Conservation (phyloP, 2,888 invertebrate species). For the Lissocephala sabroskyi region DNA sequence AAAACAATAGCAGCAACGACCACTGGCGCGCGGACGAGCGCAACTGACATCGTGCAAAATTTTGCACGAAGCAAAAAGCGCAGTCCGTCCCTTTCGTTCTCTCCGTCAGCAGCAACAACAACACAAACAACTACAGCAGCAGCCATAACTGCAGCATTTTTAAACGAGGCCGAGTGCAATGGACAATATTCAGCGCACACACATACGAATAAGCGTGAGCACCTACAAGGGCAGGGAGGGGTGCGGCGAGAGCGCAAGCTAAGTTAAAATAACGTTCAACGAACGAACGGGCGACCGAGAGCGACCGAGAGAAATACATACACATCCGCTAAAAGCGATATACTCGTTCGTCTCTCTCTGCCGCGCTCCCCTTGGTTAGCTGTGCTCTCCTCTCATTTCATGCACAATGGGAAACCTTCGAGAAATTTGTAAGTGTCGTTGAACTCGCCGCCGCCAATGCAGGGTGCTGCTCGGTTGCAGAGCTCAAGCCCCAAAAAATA, state of each 20-base stretch:
- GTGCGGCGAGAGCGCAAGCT: neutral
- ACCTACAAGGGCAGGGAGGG: neutral
- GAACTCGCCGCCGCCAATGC: constrained; percentile 45
- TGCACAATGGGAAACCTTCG: constrained; percentile 71
- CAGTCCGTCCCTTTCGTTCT: no score
- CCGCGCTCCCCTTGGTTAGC: neutral
- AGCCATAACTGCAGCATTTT: constrained; percentile 17
- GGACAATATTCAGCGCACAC: constrained; percentile 68
- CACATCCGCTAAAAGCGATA: neutral
- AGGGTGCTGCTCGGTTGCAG: constrained; percentile 26
- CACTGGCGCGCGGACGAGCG: constrained; percentile 2
- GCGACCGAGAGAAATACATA: neutral
- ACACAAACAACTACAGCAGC: constrained; percentile 31
- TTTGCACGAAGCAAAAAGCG: constrained; percentile 26
- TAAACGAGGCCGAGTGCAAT: constrained; percentile 69
- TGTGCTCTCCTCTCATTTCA: constrained; percentile 16
- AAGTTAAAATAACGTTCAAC: no score
- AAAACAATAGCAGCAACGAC: neutral
- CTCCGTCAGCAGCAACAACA: no score
- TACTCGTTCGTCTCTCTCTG: no score
- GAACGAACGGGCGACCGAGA: no score
- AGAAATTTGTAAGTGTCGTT: constrained; percentile 69
- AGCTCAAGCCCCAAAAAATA: constrained; percentile 39
- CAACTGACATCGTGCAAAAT: constrained; percentile 43
- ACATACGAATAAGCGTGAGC: neutral